A percentile compares a stretch with the other conserved stretches of the same genome.
Conservation (phyloP, 1,140 invertebrate genomes). For the Trypoxylus dichotomus region DNA sequence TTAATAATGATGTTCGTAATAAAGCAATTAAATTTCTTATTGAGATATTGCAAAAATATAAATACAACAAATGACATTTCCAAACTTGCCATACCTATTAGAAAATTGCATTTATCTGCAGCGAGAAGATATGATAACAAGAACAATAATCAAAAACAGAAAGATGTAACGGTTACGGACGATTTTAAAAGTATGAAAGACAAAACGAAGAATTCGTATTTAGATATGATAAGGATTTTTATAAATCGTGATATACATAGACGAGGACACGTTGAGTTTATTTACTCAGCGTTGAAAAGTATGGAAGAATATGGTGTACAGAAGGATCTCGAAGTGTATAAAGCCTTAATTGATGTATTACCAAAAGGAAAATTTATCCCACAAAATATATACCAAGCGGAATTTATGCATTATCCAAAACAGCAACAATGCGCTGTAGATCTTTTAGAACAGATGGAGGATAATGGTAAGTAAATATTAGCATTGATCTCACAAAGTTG, state of each 20-base stretch:
- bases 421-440: conserved; percentile 70
- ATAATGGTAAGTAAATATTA: conserved; percentile 60
- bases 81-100: not conserved
- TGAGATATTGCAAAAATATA: not conserved
- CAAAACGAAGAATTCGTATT: conserved; percentile 74
- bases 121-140: not conserved
- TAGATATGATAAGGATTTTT: conserved; percentile 75
- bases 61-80: not conserved
- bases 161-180: not conserved
- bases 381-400: conserved; percentile 69
- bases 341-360: conserved; percentile 87
- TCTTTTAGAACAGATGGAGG: conserved; percentile 88
- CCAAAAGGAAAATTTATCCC: conserved; percentile 91
- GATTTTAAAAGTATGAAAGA: conserved; percentile 60
- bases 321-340: conserved; percentile 90
- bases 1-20: not conserved
- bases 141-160: not conserved
- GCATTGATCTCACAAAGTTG: not conserved
- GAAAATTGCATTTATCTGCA: not conserved
- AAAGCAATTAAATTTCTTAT: not conserved
- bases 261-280: conserved; percentile 90
- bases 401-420: conserved; percentile 32
- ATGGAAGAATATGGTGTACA: conserved; percentile 91
- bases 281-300: conserved; percentile 81
- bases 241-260: conserved; percentile 61